phyloP scores from a whole-genome alignment of 2,113 vertebrate genomes.

The Dicrurus megarhynchus region DNA sequence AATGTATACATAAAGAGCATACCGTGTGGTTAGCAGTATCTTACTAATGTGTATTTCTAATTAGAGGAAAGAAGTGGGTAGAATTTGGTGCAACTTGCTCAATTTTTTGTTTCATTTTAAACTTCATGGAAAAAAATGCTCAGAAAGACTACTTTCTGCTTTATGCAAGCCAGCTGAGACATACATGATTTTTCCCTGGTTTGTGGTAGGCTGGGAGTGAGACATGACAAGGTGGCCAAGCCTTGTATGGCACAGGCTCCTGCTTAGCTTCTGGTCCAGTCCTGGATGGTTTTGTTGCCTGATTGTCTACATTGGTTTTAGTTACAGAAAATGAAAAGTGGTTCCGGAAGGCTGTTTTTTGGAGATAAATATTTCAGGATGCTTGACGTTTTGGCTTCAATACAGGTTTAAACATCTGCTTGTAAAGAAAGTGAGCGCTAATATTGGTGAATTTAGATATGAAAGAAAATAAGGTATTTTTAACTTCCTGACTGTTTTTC shows the following conservation, averaged over 20 bases:
- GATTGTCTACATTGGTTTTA: background rate
- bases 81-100: background rate
- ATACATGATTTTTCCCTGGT: background rate
- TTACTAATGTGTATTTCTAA: background rate
- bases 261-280: background rate
- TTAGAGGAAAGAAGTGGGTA: background rate
- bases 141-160: background rate
- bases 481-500: background rate
- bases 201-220: background rate
- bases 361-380: background rate
- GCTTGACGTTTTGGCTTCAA: background rate
- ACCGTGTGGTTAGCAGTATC: background rate
- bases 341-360: background rate
- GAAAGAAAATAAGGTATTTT: background rate
- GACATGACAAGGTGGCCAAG: background rate
- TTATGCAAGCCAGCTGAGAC: background rate
- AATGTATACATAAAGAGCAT: background rate
- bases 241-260: background rate
- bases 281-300: background rate
- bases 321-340: background rate
- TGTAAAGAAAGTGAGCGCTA: background rate
- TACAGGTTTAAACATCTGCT: background rate
- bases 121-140: background rate
- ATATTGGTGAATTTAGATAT: background rate
- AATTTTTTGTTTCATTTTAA: background rate